Evolutionary conservation across 2,113 vertebrate genomes (phyloP).

Genomic region (Romanogobio albipinnatus): DNA sequence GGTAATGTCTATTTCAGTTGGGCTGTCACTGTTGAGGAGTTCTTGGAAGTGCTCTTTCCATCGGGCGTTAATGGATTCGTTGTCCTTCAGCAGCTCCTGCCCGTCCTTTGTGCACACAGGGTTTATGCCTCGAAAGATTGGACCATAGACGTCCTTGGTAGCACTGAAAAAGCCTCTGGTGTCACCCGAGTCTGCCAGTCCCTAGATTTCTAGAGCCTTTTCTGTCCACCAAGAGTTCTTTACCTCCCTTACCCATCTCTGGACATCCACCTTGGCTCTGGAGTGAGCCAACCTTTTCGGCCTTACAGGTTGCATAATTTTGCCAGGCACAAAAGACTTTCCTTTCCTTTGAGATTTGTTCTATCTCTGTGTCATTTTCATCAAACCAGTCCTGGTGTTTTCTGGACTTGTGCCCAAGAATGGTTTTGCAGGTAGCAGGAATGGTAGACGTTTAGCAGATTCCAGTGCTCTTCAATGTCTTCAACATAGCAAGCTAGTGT

Average conservation of each 20-base stretch:
- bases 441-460: no score
- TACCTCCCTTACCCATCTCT: not conserved
- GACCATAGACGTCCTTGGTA: not conserved
- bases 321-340: not conserved
- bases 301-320: not conserved
- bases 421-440: no score
- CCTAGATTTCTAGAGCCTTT: not conserved
- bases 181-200: not conserved
- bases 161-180: not conserved
- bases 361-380: no score
- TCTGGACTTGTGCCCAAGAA: no score
- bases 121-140: not conserved
- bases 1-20: not conserved
- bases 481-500: no score
- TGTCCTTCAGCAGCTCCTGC: not conserved
- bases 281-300: not conserved
- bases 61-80: not conserved
- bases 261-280: not conserved
- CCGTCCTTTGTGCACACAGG: not conserved
- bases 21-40: not conserved
- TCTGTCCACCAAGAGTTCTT: slow-evolving; percentile 17
- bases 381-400: no score
- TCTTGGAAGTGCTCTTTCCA: not conserved
- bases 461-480: no score
- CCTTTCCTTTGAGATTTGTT: not conserved